Base-by-base conservation (phyloP, 2,113 vertebrate species). In the Leucosticte australis region DNA sequence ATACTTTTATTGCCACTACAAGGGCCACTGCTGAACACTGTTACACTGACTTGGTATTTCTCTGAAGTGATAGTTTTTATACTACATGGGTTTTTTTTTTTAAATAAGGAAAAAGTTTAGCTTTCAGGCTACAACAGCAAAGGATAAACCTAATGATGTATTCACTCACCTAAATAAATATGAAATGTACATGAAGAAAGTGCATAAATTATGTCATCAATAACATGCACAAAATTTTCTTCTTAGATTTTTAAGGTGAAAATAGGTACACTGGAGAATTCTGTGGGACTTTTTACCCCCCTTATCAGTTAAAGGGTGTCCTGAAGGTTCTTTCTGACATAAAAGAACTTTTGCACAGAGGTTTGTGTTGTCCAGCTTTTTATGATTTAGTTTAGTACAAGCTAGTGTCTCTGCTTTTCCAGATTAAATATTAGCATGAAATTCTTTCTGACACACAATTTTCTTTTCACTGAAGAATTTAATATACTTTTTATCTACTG, bases 271-370 rank as follows among this genome's bases (percentile, higher is more conserved):
- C 5, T 44, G 18, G 15, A 60, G 12, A 53, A 28, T 52, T 80
- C 13, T 22, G 1, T 31, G 15, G 11, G 10, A 1, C 8, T 50
- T n/a, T 31, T 5, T 0, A 2, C 17, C 7, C 7, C 57, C 13
- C 5, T 68, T 56, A 28, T 23, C 17, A 70, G 2, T 77, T 55
- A 42, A 57, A 91, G 10, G 12, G 15, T 68, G 35, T 59, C 15
- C n/a, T 83, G 30, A 47, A 41, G 5, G 31, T 63, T 47, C 30
- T 70, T 67, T 62, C 53, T 79, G 27, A 52, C 30, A 70, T 55
- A 30, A 52, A 76, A 63, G 11, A 82, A 59, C 15, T 82, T 44
- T 24, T 65, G 15, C 28, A 87, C 15, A 47, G 30, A 47, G 17
- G 22, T 65, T 60, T 8, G 4, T 41, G 4, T 42, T 89, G 23